These are phyloP conservation scores for Mesodorylaimus sp. DNA, from an alignment of 2,888 invertebrate genomes.

Conservation along the genomic window DNA sequence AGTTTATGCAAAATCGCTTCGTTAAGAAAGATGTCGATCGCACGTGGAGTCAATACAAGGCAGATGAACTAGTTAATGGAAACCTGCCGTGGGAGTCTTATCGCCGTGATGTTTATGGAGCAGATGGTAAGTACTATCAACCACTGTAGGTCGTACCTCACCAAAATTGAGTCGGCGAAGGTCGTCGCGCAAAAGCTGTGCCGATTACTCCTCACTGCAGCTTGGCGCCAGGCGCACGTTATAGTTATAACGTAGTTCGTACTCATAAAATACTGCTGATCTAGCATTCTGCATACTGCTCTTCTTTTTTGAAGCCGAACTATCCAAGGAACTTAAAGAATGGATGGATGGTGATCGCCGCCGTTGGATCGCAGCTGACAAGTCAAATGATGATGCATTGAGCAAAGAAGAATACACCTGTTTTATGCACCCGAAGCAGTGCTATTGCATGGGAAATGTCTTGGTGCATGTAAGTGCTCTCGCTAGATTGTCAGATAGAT, in stretches of 20 bases:
- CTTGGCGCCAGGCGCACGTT: no score
- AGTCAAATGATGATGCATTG: slow-evolving; percentile 58
- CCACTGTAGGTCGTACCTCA: no score
- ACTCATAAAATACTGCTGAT: no score
- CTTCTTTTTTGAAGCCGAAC: no score
- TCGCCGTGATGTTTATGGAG: slow-evolving; percentile 65
- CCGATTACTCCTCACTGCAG: no score
- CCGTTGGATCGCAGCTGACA: slow-evolving; percentile 33
- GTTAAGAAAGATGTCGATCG: slow-evolving; percentile 74
- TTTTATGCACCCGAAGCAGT: slow-evolving; percentile 90
- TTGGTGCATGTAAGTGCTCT: slow-evolving; percentile 47
- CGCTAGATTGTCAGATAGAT: no score
- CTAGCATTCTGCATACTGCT: no score
- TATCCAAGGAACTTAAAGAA: slow-evolving; percentile 50
- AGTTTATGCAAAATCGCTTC: slow-evolving; percentile 76
- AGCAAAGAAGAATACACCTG: slow-evolving; percentile 62
- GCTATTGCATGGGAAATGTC: slow-evolving; percentile 67
- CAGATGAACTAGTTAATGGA: no score
- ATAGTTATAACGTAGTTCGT: no score
- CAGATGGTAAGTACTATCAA: slow-evolving; percentile 46
- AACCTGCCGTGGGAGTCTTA: slow-evolving; percentile 61
- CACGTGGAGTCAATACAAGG: slow-evolving; percentile 65
- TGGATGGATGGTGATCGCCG: slow-evolving; percentile 67
- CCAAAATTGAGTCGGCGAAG: no score
- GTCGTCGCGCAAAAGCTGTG: no score